phyloP scores from a whole-genome alignment of 2,888 invertebrate species.

The Blera fallax region DNA sequence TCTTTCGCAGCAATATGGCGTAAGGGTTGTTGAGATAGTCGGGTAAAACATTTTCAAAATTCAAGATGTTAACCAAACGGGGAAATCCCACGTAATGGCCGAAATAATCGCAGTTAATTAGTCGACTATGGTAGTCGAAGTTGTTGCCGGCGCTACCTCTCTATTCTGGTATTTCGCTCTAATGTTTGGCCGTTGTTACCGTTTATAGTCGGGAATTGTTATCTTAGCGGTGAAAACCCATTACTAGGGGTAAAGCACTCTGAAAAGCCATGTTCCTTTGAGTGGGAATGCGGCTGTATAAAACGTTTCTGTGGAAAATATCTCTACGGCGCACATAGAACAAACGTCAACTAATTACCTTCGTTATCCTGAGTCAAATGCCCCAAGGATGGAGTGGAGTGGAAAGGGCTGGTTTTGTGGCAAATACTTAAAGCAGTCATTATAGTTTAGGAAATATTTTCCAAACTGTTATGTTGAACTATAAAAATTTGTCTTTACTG shows the following conservation, averaged over 20 bases:
- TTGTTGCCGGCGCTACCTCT: slow-evolving; percentile 42
- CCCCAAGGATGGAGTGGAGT: slow-evolving; percentile 44
- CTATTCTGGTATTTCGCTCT: slow-evolving; percentile 46
- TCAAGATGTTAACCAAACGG: slow-evolving; percentile 75
- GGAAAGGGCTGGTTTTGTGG: slow-evolving; percentile 52
- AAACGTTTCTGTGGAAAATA: slow-evolving; percentile 48
- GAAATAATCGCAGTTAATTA: slow-evolving; percentile 82
- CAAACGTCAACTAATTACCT: slow-evolving; percentile 70
- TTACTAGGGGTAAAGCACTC: slow-evolving; percentile 62
- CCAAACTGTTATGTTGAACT: slow-evolving; percentile 57
- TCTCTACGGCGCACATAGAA: slow-evolving; percentile 44
- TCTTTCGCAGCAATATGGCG: slow-evolving; percentile 50
- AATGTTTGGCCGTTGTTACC: slow-evolving; percentile 68
- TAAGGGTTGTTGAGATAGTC: slow-evolving; percentile 50
- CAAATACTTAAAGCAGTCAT: slow-evolving; percentile 54
- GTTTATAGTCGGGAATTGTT: slow-evolving; percentile 71
- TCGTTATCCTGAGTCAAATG: slow-evolving; percentile 70
- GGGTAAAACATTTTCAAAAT: slow-evolving; percentile 60
- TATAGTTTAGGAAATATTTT: slow-evolving; percentile 70
- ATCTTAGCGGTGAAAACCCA: slow-evolving; percentile 70
- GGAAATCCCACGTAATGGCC: slow-evolving; percentile 82
- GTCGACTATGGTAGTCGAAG: slow-evolving; percentile 76
- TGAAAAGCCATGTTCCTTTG: slow-evolving; percentile 33
- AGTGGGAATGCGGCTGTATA: slow-evolving; percentile 50
- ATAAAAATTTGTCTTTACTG: slow-evolving; percentile 57